These are phyloP conservation scores for Ceuthmochares aereus DNA, from an alignment of 2,113 vertebrate genomes.

Conservation along the genomic window DNA sequence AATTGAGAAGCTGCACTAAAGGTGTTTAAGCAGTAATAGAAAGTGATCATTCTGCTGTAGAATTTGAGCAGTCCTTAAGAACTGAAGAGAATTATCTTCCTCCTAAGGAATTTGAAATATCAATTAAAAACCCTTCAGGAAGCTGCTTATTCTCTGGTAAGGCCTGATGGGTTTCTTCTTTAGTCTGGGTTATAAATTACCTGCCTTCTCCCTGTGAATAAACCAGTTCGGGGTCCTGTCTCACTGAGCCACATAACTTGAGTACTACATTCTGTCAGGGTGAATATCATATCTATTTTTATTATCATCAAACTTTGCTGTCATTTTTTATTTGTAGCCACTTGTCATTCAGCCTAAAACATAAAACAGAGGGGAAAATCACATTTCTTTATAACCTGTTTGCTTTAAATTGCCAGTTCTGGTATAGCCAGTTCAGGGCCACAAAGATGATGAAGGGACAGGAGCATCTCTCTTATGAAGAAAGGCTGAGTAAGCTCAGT, in stretches of 20 bases:
- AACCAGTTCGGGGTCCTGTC: not conserved
- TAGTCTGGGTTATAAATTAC: not conserved
- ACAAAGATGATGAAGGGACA: too few species aligned
- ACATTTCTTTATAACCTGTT: not conserved
- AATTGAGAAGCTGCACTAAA: not conserved
- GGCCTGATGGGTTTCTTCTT: not conserved
- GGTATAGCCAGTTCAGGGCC: too few species aligned
- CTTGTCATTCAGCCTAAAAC: not conserved
- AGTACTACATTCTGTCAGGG: not conserved
- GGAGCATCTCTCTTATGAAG: too few species aligned
- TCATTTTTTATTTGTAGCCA: not conserved
- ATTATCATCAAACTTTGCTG: not conserved
- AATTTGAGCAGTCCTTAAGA: not conserved
- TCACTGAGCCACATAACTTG: not conserved
- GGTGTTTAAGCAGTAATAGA: not conserved
- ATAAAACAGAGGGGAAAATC: not conserved
- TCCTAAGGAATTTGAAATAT: constrained; percentile 3
- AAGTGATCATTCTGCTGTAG: not conserved
- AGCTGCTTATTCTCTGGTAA: not conserved
- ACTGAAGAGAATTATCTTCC: constrained; percentile 14
- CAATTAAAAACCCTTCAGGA: not conserved
- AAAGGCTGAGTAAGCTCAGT: too few species aligned
- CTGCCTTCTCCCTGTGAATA: not conserved
- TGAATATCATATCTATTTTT: not conserved
- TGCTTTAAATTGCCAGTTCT: not conserved